Evolutionary conservation across 1,140 invertebrate species (phyloP), one percentile per base, ranked within the genome.

Genomic region (Polyergus mexicanus): DNA sequence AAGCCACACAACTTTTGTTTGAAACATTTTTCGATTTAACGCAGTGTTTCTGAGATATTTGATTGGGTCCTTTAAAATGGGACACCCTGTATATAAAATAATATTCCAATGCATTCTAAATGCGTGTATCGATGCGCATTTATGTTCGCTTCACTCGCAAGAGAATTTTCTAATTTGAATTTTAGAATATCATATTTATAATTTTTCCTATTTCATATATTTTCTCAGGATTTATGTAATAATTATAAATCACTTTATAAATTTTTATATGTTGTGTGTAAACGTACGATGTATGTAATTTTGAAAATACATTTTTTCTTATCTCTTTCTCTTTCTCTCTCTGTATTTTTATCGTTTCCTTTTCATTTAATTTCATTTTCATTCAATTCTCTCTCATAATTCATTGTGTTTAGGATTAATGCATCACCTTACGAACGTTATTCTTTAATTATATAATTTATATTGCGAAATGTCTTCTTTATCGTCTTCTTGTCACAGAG

Each of bases 41-140:
- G n/a, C n/a, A n/a, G n/a, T n/a, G n/a, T n/a, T n/a, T n/a, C n/a
- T n/a, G n/a, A n/a, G n/a, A n/a, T n/a, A n/a, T n/a, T n/a, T n/a
- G n/a, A n/a, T n/a, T n/a, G n/a, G n/a, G n/a, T n/a, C n/a, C n/a
- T n/a, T n/a, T n/a, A n/a, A n/a, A n/a, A n/a, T n/a, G n/a, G n/a
- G n/a, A n/a, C n/a, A n/a, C n/a, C n/a, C n/a, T n/a, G n/a, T n/a
- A n/a, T 8, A 41, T 56, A 6, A 16, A 56, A 47, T 47, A 77
- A 75, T 75, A 65, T 65, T 51, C 44, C 16, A 68, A 7, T 56
- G 11, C 51, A 71, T 13, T 72, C 2, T 7, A 81, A 71, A 81
- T 81, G 13, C 44, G 1, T 5, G 16, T 6, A 66, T 80, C 35
- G 63, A 58, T 28, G 38, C 5, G 11, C 19, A 13, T 47, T 32